Evolutionary conservation across 2,797 vertebrate genomes (phyloP), one percentile per base, ranked within the genome.

Genomic region (Myotis vivesi): DNA sequence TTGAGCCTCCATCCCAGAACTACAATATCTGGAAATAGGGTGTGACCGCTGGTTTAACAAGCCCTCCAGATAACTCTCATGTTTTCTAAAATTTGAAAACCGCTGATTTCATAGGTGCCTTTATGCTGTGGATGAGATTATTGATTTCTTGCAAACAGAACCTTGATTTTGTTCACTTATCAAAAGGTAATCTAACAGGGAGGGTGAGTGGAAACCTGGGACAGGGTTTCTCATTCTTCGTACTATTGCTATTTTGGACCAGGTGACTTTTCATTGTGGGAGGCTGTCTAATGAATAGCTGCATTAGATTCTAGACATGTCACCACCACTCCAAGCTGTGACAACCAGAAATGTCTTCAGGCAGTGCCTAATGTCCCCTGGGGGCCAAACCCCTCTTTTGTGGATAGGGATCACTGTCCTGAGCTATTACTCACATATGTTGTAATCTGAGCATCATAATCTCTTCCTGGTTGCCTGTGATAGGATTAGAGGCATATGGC

Each of bases 301-400:
- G 44, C 28, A 77, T 2, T 77, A 68, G 20, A 22, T 55, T 51
- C 46, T 66, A 30, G 8, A 49, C 71, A 22, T 55, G n/a, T 46
- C 0, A 6, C 22, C 0, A 0, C 2, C 1, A 0, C 20, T 17
- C 25, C 19, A 38, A 38, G 36, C 22, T 30, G 11, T 19, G 19
- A 20, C 6, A 44, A 51, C 2, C 28, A 92, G 15, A 59, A 53
- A 28, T 53, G 51, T 62, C n/a, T 49, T 4, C 11, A 84, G n/a
- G 22, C 1, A 23, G 8, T 80, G 25, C 17, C 46, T 46, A n/a
- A 64, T 38, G 7, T 15, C 15, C 5, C 9, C n/a, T 25, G 20
- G 11, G 13, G 5, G 0, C 19, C 15, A 17, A 11, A 0, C 3
- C 8, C 16, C 20, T 25, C 17, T 62, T 81, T 19, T 68, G 10